Percentiles rank a stretch among this genome's conserved stretches.
phyloP scores from a whole-genome alignment of 2,797 vertebrate genomes.

The Helicolenus hilgendorfi region DNA sequence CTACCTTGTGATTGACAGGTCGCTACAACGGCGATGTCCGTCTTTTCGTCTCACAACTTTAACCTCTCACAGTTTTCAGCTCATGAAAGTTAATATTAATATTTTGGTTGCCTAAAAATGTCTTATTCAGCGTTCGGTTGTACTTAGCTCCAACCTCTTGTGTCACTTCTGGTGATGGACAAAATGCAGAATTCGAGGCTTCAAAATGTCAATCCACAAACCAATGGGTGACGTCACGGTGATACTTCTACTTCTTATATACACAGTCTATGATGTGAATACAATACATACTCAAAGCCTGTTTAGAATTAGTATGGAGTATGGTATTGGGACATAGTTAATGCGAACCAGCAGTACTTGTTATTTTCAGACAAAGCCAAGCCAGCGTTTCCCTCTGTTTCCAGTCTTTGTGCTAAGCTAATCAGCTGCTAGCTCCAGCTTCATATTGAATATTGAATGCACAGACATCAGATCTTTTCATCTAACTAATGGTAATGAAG shows the following conservation, averaged over 20 bases:
- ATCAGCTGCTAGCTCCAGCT: not conserved
- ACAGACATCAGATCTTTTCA: not conserved
- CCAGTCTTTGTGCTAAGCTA: not conserved
- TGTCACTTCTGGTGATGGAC: too few species aligned
- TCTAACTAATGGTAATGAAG: not conserved
- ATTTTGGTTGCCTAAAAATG: too few species aligned
- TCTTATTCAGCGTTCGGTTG: rapidly evolving
- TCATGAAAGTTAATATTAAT: too few species aligned
- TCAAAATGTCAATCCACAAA: too few species aligned
- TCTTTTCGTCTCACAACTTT: too few species aligned
- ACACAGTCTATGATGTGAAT: rapidly evolving
- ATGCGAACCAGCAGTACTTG: not conserved
- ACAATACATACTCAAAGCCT: not conserved
- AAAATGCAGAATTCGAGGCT: too few species aligned
- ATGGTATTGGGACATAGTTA: not conserved
- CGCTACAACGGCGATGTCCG: too few species aligned
- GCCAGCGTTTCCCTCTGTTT: not conserved
- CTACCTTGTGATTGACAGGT: too few species aligned
- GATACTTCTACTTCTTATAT: too few species aligned
- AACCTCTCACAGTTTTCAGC: too few species aligned
- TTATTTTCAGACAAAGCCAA: not conserved
- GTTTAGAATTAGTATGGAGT: not conserved
- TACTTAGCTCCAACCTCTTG: too few species aligned
- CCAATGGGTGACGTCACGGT: too few species aligned
- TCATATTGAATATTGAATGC: not conserved